A percentile compares a stretch with the other conserved stretches of the same genome.
phyloP scores from a whole-genome alignment of 2,797 vertebrate genomes.

The Valencia hispanica region DNA sequence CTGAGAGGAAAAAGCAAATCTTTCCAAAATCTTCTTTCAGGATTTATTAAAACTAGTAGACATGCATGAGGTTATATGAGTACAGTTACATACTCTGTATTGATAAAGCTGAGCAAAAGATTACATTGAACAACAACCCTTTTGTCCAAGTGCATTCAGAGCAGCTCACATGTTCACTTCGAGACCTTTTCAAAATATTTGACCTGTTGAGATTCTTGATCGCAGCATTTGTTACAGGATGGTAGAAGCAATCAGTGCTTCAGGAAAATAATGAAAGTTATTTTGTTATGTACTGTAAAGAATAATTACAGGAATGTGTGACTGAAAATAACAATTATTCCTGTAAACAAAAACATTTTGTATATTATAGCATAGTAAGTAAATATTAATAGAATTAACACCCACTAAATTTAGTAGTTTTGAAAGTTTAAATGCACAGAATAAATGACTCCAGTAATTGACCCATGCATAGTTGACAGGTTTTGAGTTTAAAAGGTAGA shows the following conservation, averaged over 20 bases:
- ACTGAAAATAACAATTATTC: background rate
- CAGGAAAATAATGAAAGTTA: background rate
- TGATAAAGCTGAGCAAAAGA: slow-evolving; percentile 28
- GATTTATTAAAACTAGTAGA: background rate
- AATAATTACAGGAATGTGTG: background rate
- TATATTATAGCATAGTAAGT: background rate
- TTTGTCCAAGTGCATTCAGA: slow-evolving; percentile 54
- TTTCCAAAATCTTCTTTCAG: background rate
- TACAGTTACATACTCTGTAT: slow-evolving; percentile 3
- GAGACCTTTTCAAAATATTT: slow-evolving; percentile 29
- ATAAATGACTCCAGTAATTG: background rate
- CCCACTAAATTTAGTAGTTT: background rate
- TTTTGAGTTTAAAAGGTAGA: background rate
- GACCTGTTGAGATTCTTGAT: slow-evolving; percentile 19
- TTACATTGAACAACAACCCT: slow-evolving; percentile 52
- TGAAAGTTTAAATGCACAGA: background rate
- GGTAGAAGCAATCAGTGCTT: background rate
- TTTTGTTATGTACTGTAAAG: background rate
- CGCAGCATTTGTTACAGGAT: slow-evolving; percentile 3
- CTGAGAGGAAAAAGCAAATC: background rate
- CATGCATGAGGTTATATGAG: slow-evolving; percentile 19
- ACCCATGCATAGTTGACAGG: background rate
- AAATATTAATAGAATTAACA: background rate
- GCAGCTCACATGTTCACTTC: slow-evolving; percentile 47
- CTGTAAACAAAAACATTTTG: background rate